Percentiles rank a stretch among this genome's conserved stretches.
These are phyloP conservation scores for Pycnonotus jocosus DNA, from an alignment of 2,113 vertebrate species.

Conservation along the genomic window DNA sequence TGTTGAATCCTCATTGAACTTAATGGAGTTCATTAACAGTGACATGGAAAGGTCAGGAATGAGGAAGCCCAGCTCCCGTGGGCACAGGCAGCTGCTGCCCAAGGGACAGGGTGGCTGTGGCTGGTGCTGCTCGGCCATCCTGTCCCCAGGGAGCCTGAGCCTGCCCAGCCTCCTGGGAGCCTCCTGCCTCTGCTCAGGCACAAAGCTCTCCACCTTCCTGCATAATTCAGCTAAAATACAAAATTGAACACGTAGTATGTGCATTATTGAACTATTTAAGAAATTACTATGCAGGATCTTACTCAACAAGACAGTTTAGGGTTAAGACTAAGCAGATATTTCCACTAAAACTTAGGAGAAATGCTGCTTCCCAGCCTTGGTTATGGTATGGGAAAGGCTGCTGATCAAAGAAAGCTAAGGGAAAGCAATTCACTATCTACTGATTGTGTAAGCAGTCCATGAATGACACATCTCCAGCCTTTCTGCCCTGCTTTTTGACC, in stretches of 20 bases:
- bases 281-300: not conserved
- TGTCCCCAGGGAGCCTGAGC: rapidly evolving
- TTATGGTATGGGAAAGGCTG: not conserved
- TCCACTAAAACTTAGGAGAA: not conserved
- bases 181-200: not conserved
- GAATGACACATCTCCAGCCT: not conserved
- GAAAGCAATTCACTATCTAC: not conserved
- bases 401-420: not conserved
- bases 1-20: not conserved
- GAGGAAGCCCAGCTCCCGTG: not conserved
- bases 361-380: not conserved
- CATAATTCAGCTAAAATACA: not conserved
- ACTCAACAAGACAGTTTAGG: not conserved
- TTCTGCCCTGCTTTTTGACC: not conserved
- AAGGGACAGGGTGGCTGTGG: not conserved
- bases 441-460: not conserved
- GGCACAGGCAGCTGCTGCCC: rapidly evolving
- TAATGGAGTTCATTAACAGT: not conserved
- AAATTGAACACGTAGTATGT: not conserved
- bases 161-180: not conserved
- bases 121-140: rapidly evolving
- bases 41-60: not conserved
- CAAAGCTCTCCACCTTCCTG: not conserved
- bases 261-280: not conserved
- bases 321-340: not conserved